These are phyloP conservation scores for Telenomus remus DNA, from an alignment of 1,140 invertebrate genomes.

Conservation along the genomic window DNA sequence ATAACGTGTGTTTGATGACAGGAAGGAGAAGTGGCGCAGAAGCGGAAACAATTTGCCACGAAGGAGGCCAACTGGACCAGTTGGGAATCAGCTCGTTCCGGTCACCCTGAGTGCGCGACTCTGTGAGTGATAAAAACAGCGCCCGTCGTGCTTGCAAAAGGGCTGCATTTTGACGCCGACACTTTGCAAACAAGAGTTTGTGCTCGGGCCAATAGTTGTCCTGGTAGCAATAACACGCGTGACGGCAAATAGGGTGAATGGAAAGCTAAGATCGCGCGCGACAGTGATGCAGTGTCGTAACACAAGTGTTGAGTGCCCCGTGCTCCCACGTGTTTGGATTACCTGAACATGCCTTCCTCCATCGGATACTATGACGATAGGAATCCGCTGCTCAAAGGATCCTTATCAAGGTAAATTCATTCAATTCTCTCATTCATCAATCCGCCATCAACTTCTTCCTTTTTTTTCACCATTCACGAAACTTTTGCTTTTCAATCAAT, in stretches of 20 bases:
- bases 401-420: conserved; percentile 73
- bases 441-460: neutral
- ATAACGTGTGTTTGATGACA: conserved; percentile 23
- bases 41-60: conserved; percentile 3
- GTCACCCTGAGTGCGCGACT: neutral
- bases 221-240: conserved; percentile 38
- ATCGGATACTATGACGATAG: conserved; percentile 75
- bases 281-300: conserved; percentile 74
- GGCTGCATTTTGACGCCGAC: conserved; percentile 4
- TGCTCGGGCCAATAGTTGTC: conserved; percentile 25
- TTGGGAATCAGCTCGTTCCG: neutral
- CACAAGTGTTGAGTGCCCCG: conserved; percentile 69
- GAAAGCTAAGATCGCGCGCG: conserved; percentile 69
- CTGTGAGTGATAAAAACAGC: neutral
- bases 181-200: conserved; percentile 15
- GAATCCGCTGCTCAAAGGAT: conserved; percentile 76
- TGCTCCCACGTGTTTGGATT: conserved; percentile 71
- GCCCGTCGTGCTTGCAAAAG: neutral
- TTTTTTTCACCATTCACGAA: neutral
- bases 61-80: too few relatives aligned
- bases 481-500: too few relatives aligned
- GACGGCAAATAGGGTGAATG: conserved; percentile 66
- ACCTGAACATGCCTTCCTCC: conserved; percentile 72
- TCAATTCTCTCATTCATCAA: conserved; percentile 4
- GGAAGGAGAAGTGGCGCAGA: conserved; percentile 8